Conservation (phyloP, 1,140 invertebrate genomes). For the Drosophila kepulauana region DNA sequence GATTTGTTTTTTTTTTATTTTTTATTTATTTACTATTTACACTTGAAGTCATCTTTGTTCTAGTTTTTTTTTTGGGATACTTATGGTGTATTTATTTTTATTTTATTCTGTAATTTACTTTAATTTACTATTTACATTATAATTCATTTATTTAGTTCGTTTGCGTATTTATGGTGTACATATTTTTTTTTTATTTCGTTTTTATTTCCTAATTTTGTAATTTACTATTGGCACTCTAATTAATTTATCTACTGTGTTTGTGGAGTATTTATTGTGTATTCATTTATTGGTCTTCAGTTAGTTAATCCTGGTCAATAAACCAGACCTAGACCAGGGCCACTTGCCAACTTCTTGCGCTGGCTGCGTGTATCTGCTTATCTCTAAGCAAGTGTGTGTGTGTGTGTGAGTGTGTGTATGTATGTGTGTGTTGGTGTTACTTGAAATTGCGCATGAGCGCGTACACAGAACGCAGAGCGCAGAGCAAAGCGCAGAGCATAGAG, state of each 20-base stretch:
- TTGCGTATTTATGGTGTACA: neutral
- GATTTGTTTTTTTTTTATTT: no score
- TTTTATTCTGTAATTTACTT: no score
- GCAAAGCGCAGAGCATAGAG: neutral
- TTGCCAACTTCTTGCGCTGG: conserved; percentile 12
- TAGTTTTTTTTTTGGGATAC: no score
- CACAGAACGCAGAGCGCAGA: neutral
- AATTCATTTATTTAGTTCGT: no score
- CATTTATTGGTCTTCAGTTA: neutral
- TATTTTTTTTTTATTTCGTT: neutral
- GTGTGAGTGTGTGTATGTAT: conserved; percentile 17
- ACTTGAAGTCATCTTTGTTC: no score
- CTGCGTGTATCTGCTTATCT: conserved; percentile 10
- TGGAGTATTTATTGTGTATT: neutral
- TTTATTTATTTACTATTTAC: no score
- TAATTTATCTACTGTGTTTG: no score
- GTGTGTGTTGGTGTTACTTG: conserved; percentile 23
- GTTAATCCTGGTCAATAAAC: conserved; percentile 24
- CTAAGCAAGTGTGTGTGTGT: conserved; percentile 10
- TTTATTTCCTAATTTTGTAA: neutral
- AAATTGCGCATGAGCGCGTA: conserved; percentile 65
- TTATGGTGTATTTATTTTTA: no score
- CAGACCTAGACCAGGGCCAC: conserved; percentile 45
- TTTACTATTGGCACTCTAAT: neutral
- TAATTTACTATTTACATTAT: no score